These are phyloP conservation scores for Platysternon megacephalum DNA, from an alignment of 2,113 vertebrate species.

Conservation along the genomic window DNA sequence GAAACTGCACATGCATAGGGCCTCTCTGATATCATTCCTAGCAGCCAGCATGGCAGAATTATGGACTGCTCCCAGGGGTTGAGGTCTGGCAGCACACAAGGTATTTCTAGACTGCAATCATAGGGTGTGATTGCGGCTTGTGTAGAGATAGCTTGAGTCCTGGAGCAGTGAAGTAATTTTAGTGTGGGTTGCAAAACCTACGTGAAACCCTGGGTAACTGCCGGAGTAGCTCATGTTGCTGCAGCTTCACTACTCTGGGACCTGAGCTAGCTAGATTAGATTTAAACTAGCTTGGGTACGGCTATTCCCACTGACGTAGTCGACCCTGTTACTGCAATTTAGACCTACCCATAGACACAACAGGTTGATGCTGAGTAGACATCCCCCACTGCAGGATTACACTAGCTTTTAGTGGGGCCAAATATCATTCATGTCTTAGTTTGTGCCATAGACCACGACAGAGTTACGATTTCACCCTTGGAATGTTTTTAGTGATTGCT, in stretches of 20 bases:
- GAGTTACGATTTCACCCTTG: conserved; percentile 16
- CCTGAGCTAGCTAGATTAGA: not conserved
- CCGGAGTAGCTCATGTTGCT: not conserved
- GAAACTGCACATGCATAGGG: accelerated
- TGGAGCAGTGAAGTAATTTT: not conserved
- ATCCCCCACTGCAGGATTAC: accelerated
- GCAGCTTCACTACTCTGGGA: not conserved
- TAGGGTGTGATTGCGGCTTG: not conserved
- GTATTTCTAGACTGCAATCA: not conserved
- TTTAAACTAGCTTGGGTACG: not conserved
- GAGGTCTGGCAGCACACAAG: not conserved
- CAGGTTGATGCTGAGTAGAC: not conserved
- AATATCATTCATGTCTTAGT: not conserved
- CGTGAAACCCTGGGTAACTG: not conserved
- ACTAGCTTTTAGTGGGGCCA: not conserved
- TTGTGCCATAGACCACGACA: not conserved
- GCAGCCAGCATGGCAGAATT: not conserved
- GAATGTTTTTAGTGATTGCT: not conserved
- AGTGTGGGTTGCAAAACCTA: not conserved
- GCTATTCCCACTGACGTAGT: not conserved
- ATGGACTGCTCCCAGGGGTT: not conserved
- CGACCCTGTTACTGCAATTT: not conserved
- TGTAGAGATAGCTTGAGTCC: not conserved
- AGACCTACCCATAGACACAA: not conserved
- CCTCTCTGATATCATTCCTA: not conserved